These are phyloP conservation scores for Drosophila sp. DNA, from an alignment of 1,140 invertebrate species.

Conservation along the genomic window DNA sequence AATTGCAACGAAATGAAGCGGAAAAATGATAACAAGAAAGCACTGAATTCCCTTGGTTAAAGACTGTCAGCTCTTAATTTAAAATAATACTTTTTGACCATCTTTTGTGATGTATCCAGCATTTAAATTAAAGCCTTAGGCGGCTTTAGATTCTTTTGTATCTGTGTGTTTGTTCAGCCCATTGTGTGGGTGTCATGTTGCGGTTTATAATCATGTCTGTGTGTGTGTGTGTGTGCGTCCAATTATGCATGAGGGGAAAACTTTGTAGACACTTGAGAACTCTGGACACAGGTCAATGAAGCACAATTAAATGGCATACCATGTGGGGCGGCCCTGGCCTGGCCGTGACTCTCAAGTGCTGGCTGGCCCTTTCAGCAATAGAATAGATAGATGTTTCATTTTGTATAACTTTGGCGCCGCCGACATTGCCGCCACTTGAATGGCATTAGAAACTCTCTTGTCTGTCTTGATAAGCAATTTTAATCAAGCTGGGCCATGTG, in stretches of 20 bases:
- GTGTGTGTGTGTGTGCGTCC: constrained; percentile 16
- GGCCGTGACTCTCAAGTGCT: constrained; percentile 33
- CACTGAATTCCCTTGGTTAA: too few species aligned
- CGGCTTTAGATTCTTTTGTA: neutral
- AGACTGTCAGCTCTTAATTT: too few species aligned
- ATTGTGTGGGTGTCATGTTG: constrained; percentile 10
- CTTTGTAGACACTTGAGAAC: constrained; percentile 60
- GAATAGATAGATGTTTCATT: constrained; percentile 2
- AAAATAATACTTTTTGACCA: too few species aligned
- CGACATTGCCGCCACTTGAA: neutral
- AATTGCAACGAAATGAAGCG: too few species aligned
- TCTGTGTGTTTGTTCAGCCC: neutral
- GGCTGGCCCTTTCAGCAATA: constrained; percentile 2
- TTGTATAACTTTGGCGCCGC: constrained; percentile 55
- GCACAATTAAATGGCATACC: constrained; percentile 63
- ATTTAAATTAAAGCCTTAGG: neutral
- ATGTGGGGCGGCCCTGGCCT: constrained; percentile 3
- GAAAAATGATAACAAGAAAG: too few species aligned
- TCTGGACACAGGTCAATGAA: constrained; percentile 60
- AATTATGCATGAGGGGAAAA: constrained; percentile 57
- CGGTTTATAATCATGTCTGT: neutral
- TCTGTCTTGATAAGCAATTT: constrained; percentile 47
- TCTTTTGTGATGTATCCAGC: neutral
- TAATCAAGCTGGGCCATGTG: constrained; percentile 54
- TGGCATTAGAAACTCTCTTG: constrained; percentile 32